Percentiles rank a stretch among this genome's conserved stretches.
Conservation (phyloP, 2,888 invertebrate species). For the Pollenia labialis region DNA sequence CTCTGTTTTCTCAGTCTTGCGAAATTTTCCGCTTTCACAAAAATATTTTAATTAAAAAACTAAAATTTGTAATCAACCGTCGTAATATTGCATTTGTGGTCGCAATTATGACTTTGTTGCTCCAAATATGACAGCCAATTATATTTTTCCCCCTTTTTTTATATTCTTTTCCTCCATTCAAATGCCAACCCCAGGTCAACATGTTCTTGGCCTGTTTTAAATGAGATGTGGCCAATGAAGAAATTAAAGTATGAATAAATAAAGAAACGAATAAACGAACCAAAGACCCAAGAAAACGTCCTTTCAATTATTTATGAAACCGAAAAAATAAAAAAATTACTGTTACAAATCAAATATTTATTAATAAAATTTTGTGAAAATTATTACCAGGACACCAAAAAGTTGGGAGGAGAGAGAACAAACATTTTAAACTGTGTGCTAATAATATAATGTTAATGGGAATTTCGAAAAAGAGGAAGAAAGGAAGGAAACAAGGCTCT, state of each 20-base stretch:
- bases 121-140: constrained; percentile 32
- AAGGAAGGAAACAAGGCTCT: not conserved
- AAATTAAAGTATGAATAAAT: not conserved
- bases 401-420: not conserved
- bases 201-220: not conserved
- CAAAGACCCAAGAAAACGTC: not conserved
- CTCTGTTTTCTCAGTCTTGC: too few species aligned
- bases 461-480: constrained; percentile 15
- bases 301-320: constrained; percentile 43
- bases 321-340: constrained; percentile 4
- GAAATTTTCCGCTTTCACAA: too few species aligned
- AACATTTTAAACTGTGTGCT: constrained; percentile 29
- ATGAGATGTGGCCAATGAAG: constrained; percentile 29
- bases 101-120: not conserved
- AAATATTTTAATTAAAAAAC: too few species aligned
- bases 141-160: not conserved
- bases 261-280: not conserved
- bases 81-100: not conserved
- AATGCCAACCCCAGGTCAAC: constrained; percentile 12
- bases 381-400: not conserved
- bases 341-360: constrained; percentile 65
- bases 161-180: not conserved
- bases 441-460: constrained; percentile 52
- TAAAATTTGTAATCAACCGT: not conserved
- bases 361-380: constrained; percentile 58